Evolutionary conservation across 2,888 invertebrate species (phyloP).

Genomic region (Aricia artaxerxes): DNA sequence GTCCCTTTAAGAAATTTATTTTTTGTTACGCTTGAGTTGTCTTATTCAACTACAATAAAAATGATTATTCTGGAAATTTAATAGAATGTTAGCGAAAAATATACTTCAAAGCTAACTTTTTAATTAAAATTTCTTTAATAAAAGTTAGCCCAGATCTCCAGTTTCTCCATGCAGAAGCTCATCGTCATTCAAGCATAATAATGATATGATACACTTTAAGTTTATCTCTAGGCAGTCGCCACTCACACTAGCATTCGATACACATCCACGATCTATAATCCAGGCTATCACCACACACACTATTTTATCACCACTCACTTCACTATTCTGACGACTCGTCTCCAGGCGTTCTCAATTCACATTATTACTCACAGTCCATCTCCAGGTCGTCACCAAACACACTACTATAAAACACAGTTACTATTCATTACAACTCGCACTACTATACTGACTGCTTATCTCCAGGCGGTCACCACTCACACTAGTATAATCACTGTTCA

Average conservation of each 20-base stretch:
- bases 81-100: neutral
- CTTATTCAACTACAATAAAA: neutral
- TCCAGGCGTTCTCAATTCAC: neutral
- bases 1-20: neutral
- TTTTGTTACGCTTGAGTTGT: neutral
- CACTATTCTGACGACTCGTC: neutral
- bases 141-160: neutral
- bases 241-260: neutral
- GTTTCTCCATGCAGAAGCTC: too few species aligned
- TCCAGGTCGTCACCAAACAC: too few species aligned
- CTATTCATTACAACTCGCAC: conserved; percentile 85
- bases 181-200: neutral
- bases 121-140: neutral
- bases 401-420: conserved; percentile 75
- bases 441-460: neutral
- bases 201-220: neutral
- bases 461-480: neutral
- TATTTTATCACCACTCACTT: too few species aligned
- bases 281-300: conserved; percentile 83
- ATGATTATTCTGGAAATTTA: neutral
- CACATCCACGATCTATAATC: too few species aligned
- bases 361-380: too few species aligned
- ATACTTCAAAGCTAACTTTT: neutral
- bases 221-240: neutral
- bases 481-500: too few species aligned